Conservation (phyloP, 2,113 vertebrate genomes). For the Blennius ocellaris region DNA sequence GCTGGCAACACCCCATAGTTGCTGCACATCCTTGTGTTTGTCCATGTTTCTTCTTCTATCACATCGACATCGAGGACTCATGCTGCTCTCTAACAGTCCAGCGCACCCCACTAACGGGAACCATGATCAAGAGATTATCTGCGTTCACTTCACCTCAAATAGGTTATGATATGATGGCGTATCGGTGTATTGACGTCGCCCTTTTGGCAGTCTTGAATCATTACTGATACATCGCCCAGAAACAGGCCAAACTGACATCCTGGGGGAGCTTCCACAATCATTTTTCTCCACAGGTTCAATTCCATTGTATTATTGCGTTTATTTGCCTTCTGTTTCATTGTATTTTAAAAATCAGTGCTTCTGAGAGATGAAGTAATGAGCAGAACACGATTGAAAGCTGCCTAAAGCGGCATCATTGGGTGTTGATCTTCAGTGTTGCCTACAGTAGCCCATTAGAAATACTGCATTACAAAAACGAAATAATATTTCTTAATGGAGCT, state of each 20-base stretch:
- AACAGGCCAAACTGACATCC: slow-evolving; percentile 6
- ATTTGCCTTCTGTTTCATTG: slow-evolving; percentile 12
- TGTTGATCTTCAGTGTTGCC: neutral
- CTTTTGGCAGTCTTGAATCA: slow-evolving; percentile 18
- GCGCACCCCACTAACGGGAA: no score
- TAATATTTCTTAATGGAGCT: no score
- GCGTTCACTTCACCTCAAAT: no score
- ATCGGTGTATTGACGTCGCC: neutral
- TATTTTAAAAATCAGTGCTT: no score
- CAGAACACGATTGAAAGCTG: neutral
- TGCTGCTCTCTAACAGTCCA: no score
- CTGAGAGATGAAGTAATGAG: neutral
- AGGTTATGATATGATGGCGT: no score
- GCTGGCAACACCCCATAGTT: no score
- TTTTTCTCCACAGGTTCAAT: neutral
- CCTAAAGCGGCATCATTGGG: neutral
- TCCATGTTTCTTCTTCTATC: no score
- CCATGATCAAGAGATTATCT: no score
- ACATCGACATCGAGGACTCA: no score
- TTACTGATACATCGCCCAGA: slow-evolving; percentile 6
- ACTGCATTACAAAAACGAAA: slow-evolving; percentile 2
- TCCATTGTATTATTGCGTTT: slow-evolving; percentile 3
- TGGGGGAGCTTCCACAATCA: neutral
- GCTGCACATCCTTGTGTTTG: no score
- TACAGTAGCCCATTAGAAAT: neutral